phyloP scores from a whole-genome alignment of 2,888 invertebrate genomes.

The Hirudinaria manillensis region DNA sequence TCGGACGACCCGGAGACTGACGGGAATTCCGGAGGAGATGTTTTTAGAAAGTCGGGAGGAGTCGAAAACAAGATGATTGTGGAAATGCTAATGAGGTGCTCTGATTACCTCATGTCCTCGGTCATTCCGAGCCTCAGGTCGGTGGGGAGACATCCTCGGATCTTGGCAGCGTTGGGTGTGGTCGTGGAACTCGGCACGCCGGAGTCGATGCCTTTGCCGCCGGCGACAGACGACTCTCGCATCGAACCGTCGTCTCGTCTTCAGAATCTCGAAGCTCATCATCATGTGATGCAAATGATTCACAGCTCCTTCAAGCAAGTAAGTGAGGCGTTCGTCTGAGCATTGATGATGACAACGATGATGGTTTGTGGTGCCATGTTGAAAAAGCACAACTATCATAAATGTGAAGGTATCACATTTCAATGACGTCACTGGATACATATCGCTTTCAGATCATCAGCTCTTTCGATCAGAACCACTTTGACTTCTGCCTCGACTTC shows the following conservation, averaged over 20 bases:
- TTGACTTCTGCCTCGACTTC: slow-evolving; percentile 1
- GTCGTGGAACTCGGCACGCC: background rate
- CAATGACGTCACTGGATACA: background rate
- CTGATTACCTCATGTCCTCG: slow-evolving; percentile 17
- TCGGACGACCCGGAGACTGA: background rate
- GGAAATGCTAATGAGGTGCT: slow-evolving; percentile 12
- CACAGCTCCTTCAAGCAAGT: slow-evolving; percentile 18
- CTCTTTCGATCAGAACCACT: slow-evolving; percentile 2
- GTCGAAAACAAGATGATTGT: background rate
- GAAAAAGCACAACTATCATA: background rate
- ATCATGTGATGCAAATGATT: slow-evolving; percentile 15
- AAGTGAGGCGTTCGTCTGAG: background rate
- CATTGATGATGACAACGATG: background rate
- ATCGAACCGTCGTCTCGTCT: background rate
- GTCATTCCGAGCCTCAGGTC: background rate
- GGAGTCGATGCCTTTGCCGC: background rate
- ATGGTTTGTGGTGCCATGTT: background rate
- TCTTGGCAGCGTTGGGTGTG: slow-evolving; percentile 7
- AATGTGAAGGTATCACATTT: background rate
- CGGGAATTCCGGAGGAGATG: too few species aligned
- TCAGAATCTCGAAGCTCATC: background rate
- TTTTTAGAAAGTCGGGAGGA: too few species aligned
- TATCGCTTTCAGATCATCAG: background rate
- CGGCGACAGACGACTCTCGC: background rate
- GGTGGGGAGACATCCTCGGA: background rate